phyloP scores from a whole-genome alignment of 2,888 invertebrate species.

The Tholera decimalis region DNA sequence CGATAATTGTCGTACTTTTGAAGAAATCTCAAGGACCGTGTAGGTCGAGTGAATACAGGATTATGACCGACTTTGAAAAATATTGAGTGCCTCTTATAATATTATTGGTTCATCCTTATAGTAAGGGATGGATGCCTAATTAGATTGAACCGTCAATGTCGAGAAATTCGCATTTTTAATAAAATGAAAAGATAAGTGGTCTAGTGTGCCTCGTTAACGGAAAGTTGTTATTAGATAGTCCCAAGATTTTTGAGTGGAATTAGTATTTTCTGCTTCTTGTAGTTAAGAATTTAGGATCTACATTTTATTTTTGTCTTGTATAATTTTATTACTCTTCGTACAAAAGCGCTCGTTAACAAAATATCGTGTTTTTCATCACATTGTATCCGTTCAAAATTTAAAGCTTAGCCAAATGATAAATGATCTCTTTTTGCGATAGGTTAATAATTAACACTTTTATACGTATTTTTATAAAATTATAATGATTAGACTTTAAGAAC shows the following conservation, averaged over 20 bases:
- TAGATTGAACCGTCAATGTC: conserved; percentile 35
- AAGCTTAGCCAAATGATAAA: too few relatives aligned
- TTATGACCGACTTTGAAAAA: conserved; percentile 21
- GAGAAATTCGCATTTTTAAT: conserved; percentile 39
- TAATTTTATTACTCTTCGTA: neutral
- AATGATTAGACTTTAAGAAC: too few relatives aligned
- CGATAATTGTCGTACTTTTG: conserved; percentile 29
- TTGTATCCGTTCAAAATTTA: too few relatives aligned
- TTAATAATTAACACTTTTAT: too few relatives aligned
- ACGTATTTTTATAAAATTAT: too few relatives aligned
- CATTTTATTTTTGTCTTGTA: neutral
- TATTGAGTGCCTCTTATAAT: conserved; percentile 37
- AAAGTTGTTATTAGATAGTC: conserved; percentile 31
- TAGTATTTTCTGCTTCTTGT: neutral
- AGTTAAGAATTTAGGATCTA: neutral
- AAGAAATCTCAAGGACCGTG: conserved; percentile 14
- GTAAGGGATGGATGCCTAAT: conserved; percentile 29
- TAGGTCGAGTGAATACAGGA: conserved; percentile 36
- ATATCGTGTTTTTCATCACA: too few relatives aligned
- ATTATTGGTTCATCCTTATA: conserved; percentile 19
- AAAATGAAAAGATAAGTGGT: conserved; percentile 20
- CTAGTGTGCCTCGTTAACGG: conserved; percentile 18
- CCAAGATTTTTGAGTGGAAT: conserved; percentile 6
- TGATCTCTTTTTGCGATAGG: too few relatives aligned
- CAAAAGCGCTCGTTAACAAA: too few relatives aligned